Conservation (phyloP, 2,888 invertebrate species). For the Alloscopus bannaensis region DNA sequence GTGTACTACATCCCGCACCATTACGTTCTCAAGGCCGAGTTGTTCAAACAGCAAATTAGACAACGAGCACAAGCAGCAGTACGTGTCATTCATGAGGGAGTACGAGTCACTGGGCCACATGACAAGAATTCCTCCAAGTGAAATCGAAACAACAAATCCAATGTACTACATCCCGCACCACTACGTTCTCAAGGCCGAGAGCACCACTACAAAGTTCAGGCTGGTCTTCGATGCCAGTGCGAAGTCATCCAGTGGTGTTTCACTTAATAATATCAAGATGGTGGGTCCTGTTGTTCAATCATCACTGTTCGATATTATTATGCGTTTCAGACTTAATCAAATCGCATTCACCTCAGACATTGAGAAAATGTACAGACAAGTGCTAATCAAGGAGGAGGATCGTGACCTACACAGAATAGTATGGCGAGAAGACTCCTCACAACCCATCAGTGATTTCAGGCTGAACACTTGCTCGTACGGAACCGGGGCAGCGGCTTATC, state of each 20-base stretch:
- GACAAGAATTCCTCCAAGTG: neutral
- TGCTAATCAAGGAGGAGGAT: slow-evolving; percentile 72
- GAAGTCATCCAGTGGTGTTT: slow-evolving; percentile 57
- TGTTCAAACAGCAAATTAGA: too few species aligned
- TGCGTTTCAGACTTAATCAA: slow-evolving; percentile 73
- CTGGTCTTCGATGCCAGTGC: slow-evolving; percentile 63
- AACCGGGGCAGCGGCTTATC: slow-evolving; percentile 73
- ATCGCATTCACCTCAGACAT: slow-evolving; percentile 74
- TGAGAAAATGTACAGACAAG: slow-evolving; percentile 75
- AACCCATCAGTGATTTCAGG: slow-evolving; percentile 63
- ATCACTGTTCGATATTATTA: slow-evolving; percentile 73
- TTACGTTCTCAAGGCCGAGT: slow-evolving; percentile 69
- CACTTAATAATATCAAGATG: slow-evolving; percentile 74
- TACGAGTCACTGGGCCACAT: slow-evolving; percentile 31
- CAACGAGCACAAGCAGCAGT: neutral
- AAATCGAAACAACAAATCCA: neutral
- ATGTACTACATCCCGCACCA: slow-evolving; percentile 62
- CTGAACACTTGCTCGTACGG: slow-evolving; percentile 74
- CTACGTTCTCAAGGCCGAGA: slow-evolving; percentile 41
- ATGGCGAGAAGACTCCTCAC: slow-evolving; percentile 73
- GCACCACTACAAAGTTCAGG: slow-evolving; percentile 53
- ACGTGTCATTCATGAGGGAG: slow-evolving; percentile 29
- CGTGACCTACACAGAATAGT: slow-evolving; percentile 74
- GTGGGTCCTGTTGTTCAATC: slow-evolving; percentile 74
- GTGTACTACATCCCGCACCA: slow-evolving; percentile 73